Evolutionary conservation across 2,888 invertebrate genomes (phyloP).

Genomic region (Aphelenchoides bicaudatus): DNA sequence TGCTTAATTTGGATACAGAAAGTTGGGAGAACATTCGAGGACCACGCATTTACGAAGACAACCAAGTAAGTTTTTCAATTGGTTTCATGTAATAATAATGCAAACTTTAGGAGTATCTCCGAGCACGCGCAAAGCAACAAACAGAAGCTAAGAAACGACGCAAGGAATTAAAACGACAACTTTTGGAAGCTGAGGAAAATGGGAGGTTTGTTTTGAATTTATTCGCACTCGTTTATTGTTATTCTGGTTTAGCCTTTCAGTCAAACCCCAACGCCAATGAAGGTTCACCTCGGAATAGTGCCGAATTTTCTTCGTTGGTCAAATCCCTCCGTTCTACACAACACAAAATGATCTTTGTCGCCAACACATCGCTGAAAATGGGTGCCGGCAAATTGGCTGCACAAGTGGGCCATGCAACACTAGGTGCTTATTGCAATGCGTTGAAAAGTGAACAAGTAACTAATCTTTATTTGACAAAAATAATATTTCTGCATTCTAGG

Average conservation of each 20-base stretch:
- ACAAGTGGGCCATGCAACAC: constrained; percentile 68
- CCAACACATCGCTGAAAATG: constrained; percentile 68
- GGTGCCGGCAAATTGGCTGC: constrained; percentile 69
- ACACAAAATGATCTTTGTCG: constrained; percentile 71
- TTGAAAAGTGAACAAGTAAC: constrained; percentile 52
- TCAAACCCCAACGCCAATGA: no score
- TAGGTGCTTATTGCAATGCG: constrained; percentile 66
- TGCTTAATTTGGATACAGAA: constrained; percentile 49
- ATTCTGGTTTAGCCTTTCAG: background rate
- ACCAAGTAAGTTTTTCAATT: no score
- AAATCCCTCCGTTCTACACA: no score
- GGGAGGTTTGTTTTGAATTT: no score
- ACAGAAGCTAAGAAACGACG: constrained; percentile 21
- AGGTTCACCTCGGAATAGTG: no score
- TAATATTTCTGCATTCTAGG: constrained; percentile 25
- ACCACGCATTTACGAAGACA: constrained; percentile 54
- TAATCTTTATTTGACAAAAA: background rate
- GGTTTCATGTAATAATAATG: no score
- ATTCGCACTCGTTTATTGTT: background rate
- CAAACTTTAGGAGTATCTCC: constrained; percentile 43
- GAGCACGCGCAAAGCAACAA: constrained; percentile 25
- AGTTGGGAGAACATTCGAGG: constrained; percentile 58
- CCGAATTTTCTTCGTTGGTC: no score
- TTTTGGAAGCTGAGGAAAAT: background rate
- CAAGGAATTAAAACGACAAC: background rate